Percentiles rank a stretch among this genome's conserved stretches.
Conservation (phyloP, 2,888 invertebrate species). For the Boloria selene region DNA sequence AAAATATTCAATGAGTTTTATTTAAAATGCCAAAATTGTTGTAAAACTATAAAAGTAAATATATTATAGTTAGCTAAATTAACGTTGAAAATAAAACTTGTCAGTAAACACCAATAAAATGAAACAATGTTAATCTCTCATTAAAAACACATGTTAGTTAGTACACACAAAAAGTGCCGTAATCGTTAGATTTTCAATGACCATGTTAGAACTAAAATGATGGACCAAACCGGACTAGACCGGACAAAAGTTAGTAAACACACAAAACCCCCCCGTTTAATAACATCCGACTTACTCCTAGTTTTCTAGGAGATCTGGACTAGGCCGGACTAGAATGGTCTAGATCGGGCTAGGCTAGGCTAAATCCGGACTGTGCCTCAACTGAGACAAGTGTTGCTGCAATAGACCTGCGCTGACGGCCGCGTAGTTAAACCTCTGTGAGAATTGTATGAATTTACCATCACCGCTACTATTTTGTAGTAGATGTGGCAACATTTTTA, state of each 20-base stretch:
- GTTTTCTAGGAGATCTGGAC: conserved; percentile 49
- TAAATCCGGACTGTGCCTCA: conserved; percentile 71
- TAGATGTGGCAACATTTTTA: conserved; percentile 57
- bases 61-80: not conserved
- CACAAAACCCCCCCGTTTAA: conserved; percentile 61
- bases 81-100: not conserved
- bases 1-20: too few relatives aligned
- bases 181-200: not conserved
- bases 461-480: conserved; percentile 57
- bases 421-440: conserved; percentile 82
- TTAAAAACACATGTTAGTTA: conserved; percentile 24
- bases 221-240: conserved; percentile 8
- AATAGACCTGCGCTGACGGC: conserved; percentile 78
- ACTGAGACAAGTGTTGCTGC: conserved; percentile 78
- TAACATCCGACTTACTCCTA: conserved; percentile 71
- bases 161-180: conserved; percentile 32
- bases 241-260: conserved; percentile 57
- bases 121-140: conserved; percentile 8
- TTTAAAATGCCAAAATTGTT: too few relatives aligned
- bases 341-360: conserved; percentile 55
- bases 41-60: too few relatives aligned
- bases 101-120: conserved; percentile 27
- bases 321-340: conserved; percentile 42
- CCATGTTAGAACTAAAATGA: not conserved
- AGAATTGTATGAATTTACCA: conserved; percentile 72